Percentiles rank a stretch among this genome's conserved stretches.
Evolutionary conservation across 2,113 vertebrate species (phyloP).

Genomic region (Psophia crepitans): DNA sequence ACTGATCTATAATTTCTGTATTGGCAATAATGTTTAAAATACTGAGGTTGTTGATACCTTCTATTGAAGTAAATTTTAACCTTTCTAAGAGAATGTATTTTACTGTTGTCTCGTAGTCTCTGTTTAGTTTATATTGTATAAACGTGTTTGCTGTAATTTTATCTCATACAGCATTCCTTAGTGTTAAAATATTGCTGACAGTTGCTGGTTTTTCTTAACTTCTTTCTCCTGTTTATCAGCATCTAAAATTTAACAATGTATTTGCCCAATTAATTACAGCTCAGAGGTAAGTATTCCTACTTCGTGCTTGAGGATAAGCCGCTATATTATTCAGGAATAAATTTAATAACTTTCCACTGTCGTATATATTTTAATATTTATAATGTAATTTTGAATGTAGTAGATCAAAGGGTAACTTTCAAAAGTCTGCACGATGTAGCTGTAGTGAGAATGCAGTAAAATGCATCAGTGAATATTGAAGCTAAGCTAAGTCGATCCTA

Average conservation of each 20-base stretch:
- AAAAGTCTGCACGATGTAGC: background rate
- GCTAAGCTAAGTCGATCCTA: background rate
- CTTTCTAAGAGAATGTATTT: background rate
- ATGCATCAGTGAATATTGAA: background rate
- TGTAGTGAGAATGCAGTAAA: constrained; percentile 18
- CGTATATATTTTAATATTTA: constrained; percentile 24
- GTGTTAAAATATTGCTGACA: background rate
- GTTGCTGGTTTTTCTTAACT: background rate
- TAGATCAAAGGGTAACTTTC: background rate
- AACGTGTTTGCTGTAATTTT: background rate
- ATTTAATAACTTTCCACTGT: background rate
- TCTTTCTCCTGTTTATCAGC: background rate
- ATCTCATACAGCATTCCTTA: background rate
- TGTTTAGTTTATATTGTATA: background rate
- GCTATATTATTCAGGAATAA: background rate
- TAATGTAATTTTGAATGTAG: background rate
- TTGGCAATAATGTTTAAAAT: background rate
- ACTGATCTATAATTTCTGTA: background rate
- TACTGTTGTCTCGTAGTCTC: background rate
- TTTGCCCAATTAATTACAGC: background rate
- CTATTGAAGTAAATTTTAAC: background rate
- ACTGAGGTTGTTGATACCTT: background rate
- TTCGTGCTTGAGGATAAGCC: background rate
- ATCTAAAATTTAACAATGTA: background rate
- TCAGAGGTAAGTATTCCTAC: background rate